Evolutionary conservation across 2,888 invertebrate genomes (phyloP).

Genomic region (Villa cingulata): DNA sequence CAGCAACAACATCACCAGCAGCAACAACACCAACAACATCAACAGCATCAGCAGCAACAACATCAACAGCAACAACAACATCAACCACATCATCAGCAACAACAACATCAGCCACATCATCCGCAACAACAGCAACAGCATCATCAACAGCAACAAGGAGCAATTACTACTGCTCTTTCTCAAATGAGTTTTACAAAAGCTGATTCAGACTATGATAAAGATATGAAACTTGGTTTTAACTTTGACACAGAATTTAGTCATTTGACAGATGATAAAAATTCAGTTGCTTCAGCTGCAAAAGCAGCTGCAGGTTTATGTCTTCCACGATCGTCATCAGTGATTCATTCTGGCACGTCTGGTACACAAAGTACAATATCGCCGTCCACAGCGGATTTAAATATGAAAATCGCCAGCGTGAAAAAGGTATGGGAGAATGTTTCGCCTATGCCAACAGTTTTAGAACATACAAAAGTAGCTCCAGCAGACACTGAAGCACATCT

Average conservation of each 20-base stretch:
- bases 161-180: conserved; percentile 44
- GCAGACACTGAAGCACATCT: conserved; percentile 16
- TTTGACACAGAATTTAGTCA: conserved; percentile 73
- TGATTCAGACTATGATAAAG: conserved; percentile 59
- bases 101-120: conserved; percentile 25
- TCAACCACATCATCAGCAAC: conserved; percentile 25
- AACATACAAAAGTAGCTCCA: conserved; percentile 32
- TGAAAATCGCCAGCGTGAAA: conserved; percentile 89
- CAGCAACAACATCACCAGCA: conserved; percentile 14
- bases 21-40: conserved; percentile 4
- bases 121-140: conserved; percentile 17
- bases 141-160: conserved; percentile 22
- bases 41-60: conserved; percentile 15
- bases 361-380: conserved; percentile 62
- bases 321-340: conserved; percentile 45
- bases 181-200: conserved; percentile 46
- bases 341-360: conserved; percentile 37
- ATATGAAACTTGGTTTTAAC: conserved; percentile 83
- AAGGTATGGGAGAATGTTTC: conserved; percentile 56
- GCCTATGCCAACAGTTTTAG: conserved; percentile 53
- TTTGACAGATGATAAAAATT: conserved; percentile 54
- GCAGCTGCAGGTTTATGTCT: conserved; percentile 21
- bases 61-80: conserved; percentile 17
- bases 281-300: conserved; percentile 5
- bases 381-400: conserved; percentile 78